Conservation (phyloP, 2,888 invertebrate genomes). For the Petrolisthes cinctipes region DNA sequence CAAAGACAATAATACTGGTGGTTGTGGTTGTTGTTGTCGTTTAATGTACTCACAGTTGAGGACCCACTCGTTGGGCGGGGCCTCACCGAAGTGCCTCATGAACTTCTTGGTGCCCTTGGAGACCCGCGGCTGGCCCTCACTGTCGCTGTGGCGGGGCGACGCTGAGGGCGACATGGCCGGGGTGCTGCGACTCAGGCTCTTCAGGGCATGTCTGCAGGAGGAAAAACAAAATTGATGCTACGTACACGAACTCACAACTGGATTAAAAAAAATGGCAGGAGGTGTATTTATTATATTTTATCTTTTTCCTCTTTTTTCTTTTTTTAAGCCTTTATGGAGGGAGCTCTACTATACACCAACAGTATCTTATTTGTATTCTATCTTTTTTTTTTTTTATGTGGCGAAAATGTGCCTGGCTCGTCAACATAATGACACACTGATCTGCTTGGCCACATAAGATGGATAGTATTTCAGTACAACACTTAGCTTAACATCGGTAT, state of each 20-base stretch:
- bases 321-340: no score
- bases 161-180: slow-evolving; percentile 62
- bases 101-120: slow-evolving; percentile 61
- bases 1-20: no score
- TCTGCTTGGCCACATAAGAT: no score
- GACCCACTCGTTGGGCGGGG: slow-evolving; percentile 54
- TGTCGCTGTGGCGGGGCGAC: slow-evolving; percentile 60
- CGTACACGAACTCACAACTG: neutral
- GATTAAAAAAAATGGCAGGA: neutral
- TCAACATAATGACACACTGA: no score
- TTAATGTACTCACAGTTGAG: slow-evolving; percentile 50
- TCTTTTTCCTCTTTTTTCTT: no score
- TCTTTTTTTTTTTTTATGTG: no score
- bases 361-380: no score
- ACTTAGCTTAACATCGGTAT: no score
- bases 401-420: no score
- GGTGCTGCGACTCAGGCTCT: slow-evolving; percentile 59
- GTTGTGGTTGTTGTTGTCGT: no score
- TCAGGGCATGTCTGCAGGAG: slow-evolving; percentile 57
- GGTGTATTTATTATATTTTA: neutral
- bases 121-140: slow-evolving; percentile 49
- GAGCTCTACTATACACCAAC: neutral
- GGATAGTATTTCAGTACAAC: no score
- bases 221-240: neutral
- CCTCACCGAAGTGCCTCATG: slow-evolving; percentile 55